Percentiles rank a stretch among this genome's conserved stretches.
These are phyloP conservation scores for Taeniopygia guttata DNA, from an alignment of 2,797 vertebrate genomes.

Conservation along the genomic window DNA sequence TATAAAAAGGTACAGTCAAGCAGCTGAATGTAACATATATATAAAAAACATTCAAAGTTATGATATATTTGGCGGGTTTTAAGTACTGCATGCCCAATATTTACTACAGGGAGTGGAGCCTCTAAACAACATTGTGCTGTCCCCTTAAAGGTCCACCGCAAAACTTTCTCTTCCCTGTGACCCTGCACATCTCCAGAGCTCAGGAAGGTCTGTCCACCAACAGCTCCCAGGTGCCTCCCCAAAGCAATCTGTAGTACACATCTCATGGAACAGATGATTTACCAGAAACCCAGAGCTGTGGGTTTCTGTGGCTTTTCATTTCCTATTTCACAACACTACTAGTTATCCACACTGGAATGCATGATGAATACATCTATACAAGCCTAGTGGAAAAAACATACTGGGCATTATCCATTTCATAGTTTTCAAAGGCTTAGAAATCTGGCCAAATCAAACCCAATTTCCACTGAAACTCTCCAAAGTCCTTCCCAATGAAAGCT, in stretches of 20 bases:
- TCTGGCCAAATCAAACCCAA: not conserved
- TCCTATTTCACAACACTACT: not conserved
- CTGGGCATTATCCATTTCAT: not conserved
- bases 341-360: not conserved
- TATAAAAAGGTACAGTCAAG: not conserved
- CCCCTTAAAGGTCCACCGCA: not conserved
- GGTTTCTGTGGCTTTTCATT: not conserved
- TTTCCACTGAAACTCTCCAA: slow-evolving; percentile 31
- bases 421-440: slow-evolving; percentile 20
- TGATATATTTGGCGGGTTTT: not conserved
- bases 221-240: not conserved
- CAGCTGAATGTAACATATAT: not conserved
- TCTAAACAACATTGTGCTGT: fast-evolving
- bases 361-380: not conserved
- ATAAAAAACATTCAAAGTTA: not conserved
- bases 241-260: not conserved
- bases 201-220: fast-evolving
- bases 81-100: not conserved
- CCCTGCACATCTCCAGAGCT: not conserved
- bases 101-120: not conserved
- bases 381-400: slow-evolving; percentile 20
- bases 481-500: not conserved
- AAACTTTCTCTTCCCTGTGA: not conserved
- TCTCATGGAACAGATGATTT: not conserved
- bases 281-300: fast-evolving